Conservation (phyloP, 2,797 vertebrate species). For the Naso thynnoides region DNA sequence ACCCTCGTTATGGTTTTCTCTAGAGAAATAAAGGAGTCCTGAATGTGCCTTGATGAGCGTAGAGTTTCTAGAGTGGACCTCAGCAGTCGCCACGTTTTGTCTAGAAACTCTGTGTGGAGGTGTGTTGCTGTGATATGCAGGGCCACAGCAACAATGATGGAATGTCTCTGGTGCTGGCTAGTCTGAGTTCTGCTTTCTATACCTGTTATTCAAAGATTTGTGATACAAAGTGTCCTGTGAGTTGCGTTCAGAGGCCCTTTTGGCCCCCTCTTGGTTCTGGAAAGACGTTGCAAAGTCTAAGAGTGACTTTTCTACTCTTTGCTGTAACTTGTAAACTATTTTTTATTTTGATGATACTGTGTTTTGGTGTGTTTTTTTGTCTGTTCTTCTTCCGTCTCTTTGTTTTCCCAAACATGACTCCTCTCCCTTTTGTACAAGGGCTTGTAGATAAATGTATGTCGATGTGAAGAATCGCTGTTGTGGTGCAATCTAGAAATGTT, state of each 20-base stretch:
- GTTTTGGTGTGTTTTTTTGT: conserved; percentile 61
- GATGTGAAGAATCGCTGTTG: conserved; percentile 59
- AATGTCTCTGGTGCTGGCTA: conserved; percentile 81
- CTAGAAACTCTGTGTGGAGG: conserved; percentile 40
- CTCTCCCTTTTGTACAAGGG: conserved; percentile 68
- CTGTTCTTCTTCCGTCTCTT: conserved; percentile 44
- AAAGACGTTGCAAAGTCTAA: conserved; percentile 47
- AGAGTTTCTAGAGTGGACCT: conserved; percentile 61
- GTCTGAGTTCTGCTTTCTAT: conserved; percentile 78
- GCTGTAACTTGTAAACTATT: conserved; percentile 64
- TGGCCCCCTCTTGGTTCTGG: conserved; percentile 48
- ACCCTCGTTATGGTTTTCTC: conserved; percentile 7
- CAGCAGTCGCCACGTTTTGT: conserved; percentile 20
- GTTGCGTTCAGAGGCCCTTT: conserved; percentile 57
- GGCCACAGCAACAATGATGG: conserved; percentile 65
- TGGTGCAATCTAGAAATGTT: conserved; percentile 73
- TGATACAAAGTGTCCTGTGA: conserved; percentile 60
- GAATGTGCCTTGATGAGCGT: conserved; percentile 85
- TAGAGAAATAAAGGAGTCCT: conserved; percentile 55
- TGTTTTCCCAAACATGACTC: conserved; percentile 77
- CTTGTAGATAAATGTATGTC: conserved; percentile 69
- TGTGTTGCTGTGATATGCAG: conserved; percentile 57
- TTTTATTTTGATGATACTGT: conserved; percentile 61
- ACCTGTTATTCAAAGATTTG: conserved; percentile 64
- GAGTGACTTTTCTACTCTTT: conserved; percentile 73